Percentiles rank a stretch among this genome's conserved stretches.
phyloP scores from a whole-genome alignment of 2,888 invertebrate species.

The Perizoma flavofasciatum region DNA sequence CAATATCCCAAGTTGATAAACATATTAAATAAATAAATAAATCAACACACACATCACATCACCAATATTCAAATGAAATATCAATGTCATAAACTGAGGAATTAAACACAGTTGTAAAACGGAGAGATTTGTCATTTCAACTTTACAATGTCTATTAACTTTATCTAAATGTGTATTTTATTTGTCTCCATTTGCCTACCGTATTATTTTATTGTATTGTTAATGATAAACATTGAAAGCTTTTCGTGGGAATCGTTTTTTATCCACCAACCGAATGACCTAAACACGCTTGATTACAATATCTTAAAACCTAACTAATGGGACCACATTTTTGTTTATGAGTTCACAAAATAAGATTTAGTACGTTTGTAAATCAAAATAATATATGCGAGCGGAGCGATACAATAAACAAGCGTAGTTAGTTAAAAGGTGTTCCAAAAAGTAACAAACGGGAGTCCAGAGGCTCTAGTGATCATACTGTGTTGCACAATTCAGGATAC shows the following conservation, averaged over 20 bases:
- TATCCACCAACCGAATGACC: slow-evolving; percentile 34
- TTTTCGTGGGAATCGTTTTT: slow-evolving; percentile 41
- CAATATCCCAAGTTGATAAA: too few relatives aligned
- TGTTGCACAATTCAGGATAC: too few relatives aligned
- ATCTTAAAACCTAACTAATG: slow-evolving; percentile 43
- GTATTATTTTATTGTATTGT: slow-evolving; percentile 44
- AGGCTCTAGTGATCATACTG: too few relatives aligned
- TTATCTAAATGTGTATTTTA: slow-evolving; percentile 46
- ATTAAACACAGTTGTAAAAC: slow-evolving; percentile 37
- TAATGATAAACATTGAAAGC: slow-evolving; percentile 43
- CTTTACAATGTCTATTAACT: slow-evolving; percentile 43
- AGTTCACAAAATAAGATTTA: slow-evolving; percentile 37
- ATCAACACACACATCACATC: not conserved
- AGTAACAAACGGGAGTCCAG: not conserved
- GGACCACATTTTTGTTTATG: slow-evolving; percentile 41
- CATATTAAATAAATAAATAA: not conserved
- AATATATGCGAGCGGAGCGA: slow-evolving; percentile 18
- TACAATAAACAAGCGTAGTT: not conserved
- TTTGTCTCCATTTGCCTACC: slow-evolving; percentile 44
- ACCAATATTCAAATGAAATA: slow-evolving; percentile 26
- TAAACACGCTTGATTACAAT: slow-evolving; percentile 37
- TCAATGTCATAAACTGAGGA: slow-evolving; percentile 33
- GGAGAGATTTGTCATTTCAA: slow-evolving; percentile 40
- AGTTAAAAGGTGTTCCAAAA: not conserved
- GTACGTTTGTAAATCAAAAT: slow-evolving; percentile 36